Evolutionary conservation across 2,113 vertebrate genomes (phyloP).

Genomic region (Tapirus terrestris): DNA sequence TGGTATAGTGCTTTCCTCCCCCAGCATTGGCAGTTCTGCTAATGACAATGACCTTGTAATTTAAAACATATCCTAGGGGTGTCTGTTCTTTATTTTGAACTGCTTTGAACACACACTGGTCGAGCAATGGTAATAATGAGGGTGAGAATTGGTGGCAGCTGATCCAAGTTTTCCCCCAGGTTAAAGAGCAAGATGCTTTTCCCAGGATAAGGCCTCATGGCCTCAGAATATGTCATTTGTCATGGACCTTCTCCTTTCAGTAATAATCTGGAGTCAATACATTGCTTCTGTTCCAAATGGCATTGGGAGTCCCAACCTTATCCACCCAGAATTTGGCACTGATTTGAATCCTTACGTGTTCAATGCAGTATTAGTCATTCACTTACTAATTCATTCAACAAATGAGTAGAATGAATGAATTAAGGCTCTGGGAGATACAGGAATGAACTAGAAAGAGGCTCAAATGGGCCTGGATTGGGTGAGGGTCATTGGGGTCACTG

Average conservation of each 20-base stretch:
- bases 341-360: not conserved
- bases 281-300: not conserved
- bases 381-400: not conserved
- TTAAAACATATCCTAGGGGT: conserved; percentile 5
- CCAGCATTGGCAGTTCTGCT: not conserved
- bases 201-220: not conserved
- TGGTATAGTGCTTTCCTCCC: not conserved
- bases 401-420: not conserved
- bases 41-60: conserved; percentile 65
- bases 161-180: not conserved
- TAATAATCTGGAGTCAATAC: not conserved
- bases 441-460: not conserved
- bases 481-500: not conserved
- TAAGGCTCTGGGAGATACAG: not conserved
- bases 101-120: not conserved
- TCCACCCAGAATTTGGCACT: not conserved
- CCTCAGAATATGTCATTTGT: not conserved
- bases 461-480: not conserved
- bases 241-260: not conserved
- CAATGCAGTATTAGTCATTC: not conserved
- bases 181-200: not conserved
- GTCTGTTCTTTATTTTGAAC: conserved; percentile 6
- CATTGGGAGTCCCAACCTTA: not conserved
- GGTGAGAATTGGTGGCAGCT: not conserved
- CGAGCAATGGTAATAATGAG: not conserved